Conservation (phyloP, 1,140 invertebrate genomes). For the Prorops nasuta region DNA sequence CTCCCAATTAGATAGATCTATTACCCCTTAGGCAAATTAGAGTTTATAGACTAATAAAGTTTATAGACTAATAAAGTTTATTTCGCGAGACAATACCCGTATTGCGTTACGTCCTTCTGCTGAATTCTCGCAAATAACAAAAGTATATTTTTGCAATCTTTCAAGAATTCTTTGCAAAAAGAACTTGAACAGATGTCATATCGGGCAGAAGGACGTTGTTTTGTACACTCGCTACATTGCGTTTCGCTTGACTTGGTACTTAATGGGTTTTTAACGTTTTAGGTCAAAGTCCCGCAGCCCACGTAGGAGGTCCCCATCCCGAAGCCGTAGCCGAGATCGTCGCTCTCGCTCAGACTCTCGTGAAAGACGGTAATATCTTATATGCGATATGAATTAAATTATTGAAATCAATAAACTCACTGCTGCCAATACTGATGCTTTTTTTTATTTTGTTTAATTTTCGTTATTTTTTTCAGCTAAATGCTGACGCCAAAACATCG, state of each 20-base stretch:
- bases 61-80: too few relatives aligned
- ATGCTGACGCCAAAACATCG: constrained; percentile 7
- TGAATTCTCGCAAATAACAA: too few relatives aligned
- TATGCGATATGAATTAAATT: not conserved
- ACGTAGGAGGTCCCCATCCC: constrained; percentile 48
- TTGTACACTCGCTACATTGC: too few relatives aligned
- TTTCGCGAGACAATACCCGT: too few relatives aligned
- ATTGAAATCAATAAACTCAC: not conserved
- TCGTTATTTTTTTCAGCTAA: constrained; percentile 3
- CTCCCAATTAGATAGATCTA: constrained; percentile 47
- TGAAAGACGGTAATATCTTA: constrained; percentile 49
- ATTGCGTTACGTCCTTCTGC: too few relatives aligned
- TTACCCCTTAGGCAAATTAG: constrained; percentile 44
- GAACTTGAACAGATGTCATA: too few relatives aligned
- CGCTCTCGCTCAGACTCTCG: constrained; percentile 55
- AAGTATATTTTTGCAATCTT: too few relatives aligned
- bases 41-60: too few relatives aligned
- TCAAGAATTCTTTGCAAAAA: too few relatives aligned
- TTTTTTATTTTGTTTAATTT: not conserved
- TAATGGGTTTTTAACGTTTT: constrained; percentile 40
- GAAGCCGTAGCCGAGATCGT: constrained; percentile 53
- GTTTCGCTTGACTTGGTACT: too few relatives aligned
- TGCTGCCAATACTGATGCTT: not conserved
- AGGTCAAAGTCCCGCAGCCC: constrained; percentile 53
- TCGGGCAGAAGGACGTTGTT: too few relatives aligned